phyloP scores from a whole-genome alignment of 2,797 vertebrate species.

The Pagetopsis macropterus region DNA sequence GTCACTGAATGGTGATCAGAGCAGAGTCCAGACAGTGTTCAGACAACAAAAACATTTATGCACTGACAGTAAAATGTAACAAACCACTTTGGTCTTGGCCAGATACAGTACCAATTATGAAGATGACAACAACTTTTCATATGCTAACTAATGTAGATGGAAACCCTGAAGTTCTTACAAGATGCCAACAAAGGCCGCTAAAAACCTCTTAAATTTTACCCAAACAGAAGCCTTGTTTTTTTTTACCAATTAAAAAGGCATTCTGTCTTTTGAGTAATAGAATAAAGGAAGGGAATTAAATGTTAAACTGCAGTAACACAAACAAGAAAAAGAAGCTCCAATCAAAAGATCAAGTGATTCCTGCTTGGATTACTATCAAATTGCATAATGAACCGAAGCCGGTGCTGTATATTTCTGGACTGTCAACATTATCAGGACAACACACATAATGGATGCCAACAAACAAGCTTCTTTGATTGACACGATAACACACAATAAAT shows the following conservation, averaged over 20 bases:
- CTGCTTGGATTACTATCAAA: constrained; percentile 14
- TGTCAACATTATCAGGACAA: constrained; percentile 12
- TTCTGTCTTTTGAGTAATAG: constrained; percentile 52
- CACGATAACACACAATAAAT: constrained; percentile 25
- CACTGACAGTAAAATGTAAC: constrained; percentile 11
- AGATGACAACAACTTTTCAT: background rate
- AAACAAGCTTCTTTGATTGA: constrained; percentile 21
- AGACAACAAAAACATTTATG: constrained; percentile 32
- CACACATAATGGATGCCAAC: constrained; percentile 20
- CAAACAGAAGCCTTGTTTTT: background rate
- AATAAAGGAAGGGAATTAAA: constrained; percentile 22
- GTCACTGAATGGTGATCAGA: constrained; percentile 36
- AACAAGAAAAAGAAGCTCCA: background rate
- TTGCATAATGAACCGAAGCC: constrained; percentile 1
- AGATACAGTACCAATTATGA: background rate
- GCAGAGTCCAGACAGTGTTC: constrained; percentile 37
- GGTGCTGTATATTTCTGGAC: constrained; percentile 3
- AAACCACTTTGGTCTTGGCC: constrained; percentile 32
- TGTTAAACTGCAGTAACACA: background rate
- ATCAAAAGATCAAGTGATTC: background rate
- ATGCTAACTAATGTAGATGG: background rate
- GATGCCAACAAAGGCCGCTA: background rate
- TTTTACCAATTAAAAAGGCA: background rate
- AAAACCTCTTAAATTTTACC: constrained; percentile 13
- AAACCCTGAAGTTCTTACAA: constrained; percentile 20